Percentiles rank a stretch among this genome's conserved stretches.
phyloP scores from a whole-genome alignment of 2,888 invertebrate genomes.

The Brenthis ino region DNA sequence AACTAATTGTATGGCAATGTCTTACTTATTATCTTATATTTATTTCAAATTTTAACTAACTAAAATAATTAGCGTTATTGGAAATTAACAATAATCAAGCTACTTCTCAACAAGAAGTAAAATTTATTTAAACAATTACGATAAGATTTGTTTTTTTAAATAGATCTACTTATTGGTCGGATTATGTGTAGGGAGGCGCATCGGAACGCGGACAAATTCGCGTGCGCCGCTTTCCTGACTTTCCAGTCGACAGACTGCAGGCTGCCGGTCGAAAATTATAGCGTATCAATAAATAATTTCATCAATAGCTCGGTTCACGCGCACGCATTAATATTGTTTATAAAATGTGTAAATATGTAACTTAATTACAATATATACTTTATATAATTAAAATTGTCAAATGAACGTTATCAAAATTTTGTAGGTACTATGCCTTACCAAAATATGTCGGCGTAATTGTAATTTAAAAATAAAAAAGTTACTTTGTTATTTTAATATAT shows the following conservation, averaged over 20 bases:
- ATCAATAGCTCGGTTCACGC: constrained; percentile 23
- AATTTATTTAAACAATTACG: background rate
- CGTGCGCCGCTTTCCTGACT: constrained; percentile 72
- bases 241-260: constrained; percentile 58
- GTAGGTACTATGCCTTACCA: too few species aligned
- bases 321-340: constrained; percentile 11
- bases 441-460: background rate
- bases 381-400: constrained; percentile 2
- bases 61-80: too few species aligned
- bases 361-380: background rate
- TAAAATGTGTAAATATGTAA: background rate
- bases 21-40: too few species aligned
- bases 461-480: constrained; percentile 10
- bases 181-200: constrained; percentile 53
- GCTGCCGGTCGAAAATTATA: constrained; percentile 45
- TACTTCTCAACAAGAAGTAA: too few species aligned
- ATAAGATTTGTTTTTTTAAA: constrained; percentile 1
- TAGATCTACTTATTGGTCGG: constrained; percentile 38
- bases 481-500: constrained; percentile 33
- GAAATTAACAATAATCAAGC: too few species aligned
- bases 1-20: too few species aligned
- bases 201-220: constrained; percentile 68
- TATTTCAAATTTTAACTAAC: too few species aligned
- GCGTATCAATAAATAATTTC: constrained; percentile 32
- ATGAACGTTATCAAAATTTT: too few species aligned